Conservation (phyloP, 2,888 invertebrate genomes). For the Sphaeridia pumilis region DNA sequence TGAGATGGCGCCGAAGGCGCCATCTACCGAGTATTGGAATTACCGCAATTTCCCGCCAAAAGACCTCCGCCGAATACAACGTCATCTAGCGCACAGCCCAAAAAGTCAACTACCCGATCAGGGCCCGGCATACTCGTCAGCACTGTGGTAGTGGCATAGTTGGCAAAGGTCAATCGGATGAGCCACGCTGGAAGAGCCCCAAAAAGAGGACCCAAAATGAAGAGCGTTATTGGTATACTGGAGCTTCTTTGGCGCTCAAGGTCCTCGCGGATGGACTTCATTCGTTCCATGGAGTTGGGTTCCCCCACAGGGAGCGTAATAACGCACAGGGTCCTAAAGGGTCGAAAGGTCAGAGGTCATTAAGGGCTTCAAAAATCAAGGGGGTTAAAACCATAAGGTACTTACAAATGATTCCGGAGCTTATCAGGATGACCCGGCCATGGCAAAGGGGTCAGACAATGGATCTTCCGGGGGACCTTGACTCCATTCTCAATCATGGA, state of each 20-base stretch:
- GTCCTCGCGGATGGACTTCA: conserved; percentile 2
- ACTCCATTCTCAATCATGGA: conserved; percentile 22
- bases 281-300: conserved; percentile 6
- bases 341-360: no score
- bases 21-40: no score
- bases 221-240: conserved; percentile 11
- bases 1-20: no score
- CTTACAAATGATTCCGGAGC: conserved; percentile 8
- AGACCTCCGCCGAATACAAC: conserved; percentile 16
- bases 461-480: conserved; percentile 16
- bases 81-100: conserved; percentile 14
- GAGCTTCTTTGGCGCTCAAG: conserved; percentile 9
- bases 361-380: not conserved
- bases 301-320: conserved; percentile 13
- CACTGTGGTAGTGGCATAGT: conserved; percentile 14
- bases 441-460: conserved; percentile 15
- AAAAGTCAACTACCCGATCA: conserved; percentile 3
- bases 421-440: conserved; percentile 14
- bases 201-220: conserved; percentile 10
- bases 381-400: no score
- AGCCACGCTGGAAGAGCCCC: conserved; percentile 15
- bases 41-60: conserved; percentile 17
- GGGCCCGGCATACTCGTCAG: conserved; percentile 14
- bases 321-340: conserved; percentile 12
- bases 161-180: conserved; percentile 7